Evolutionary conservation across 1,140 invertebrate genomes (phyloP), one percentile per base, ranked within the genome.

Genomic region (Aphis gossypii): DNA sequence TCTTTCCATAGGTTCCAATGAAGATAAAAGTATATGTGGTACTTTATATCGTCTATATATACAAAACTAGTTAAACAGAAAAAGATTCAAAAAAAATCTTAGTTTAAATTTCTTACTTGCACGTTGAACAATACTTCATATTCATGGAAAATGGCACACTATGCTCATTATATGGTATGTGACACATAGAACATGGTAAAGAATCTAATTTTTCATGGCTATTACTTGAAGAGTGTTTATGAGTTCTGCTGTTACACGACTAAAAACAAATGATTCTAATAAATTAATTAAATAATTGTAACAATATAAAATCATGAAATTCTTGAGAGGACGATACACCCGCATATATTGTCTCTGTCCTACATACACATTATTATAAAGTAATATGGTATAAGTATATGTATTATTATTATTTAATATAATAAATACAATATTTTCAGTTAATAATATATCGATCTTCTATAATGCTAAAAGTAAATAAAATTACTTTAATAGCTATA

Each of bases 111-210:
- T 68, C 95, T 95, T 95, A 97, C 96, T 96, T 96, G 95, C 98
- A 98, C 0, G 97, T 95, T 25, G 96, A 95, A 95, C 98, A 98
- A 89, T 96, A 96, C 9, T 96, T 95, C 14, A 97, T 96, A 88
- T 96, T 96, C 83, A 97, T 96, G 60, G 96, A 96, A 95, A 98
- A 97, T 20, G 98, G 97, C 60, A 97, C 96, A 60, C 96, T 97
- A 51, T 95, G 96, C 51, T 97, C 96, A 93, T 96, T 97, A 95
- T 98, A 98, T 0, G 98, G 98, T 94, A 98, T 96, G 95, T 98
- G 98, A 95, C 97, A 98, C 0, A 98, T 94, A 8, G 95, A 96
- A 95, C 96, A 97, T 11, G 94, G 93, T 20, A 38, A 89, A 21
- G 48, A 46, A 41, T 94, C 93, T 38, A 93, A 93, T 84, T 93